Conservation (phyloP, 1,140 invertebrate genomes). For the Listronotus bonariensis region DNA sequence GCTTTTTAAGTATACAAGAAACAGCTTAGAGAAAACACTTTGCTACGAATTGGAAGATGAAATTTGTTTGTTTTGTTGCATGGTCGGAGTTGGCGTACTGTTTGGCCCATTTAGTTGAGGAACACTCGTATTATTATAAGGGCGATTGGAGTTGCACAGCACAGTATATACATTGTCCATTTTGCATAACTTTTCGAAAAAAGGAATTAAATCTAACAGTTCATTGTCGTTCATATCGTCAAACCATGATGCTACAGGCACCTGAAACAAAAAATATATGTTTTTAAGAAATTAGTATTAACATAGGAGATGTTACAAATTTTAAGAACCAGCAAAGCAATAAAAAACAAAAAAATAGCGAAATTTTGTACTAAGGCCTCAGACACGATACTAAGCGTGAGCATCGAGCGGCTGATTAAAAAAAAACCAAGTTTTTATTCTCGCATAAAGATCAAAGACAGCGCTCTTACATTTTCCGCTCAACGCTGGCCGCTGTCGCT, state of each 20-base stretch:
- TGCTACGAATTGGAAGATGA: slow-evolving; percentile 37
- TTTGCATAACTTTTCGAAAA: slow-evolving; percentile 93
- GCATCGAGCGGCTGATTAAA: too few species aligned
- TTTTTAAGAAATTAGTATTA: too few species aligned
- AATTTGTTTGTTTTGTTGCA: slow-evolving; percentile 30
- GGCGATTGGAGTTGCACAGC: slow-evolving; percentile 86
- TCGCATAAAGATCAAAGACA: too few species aligned
- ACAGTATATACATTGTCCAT: slow-evolving; percentile 93
- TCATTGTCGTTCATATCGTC: slow-evolving; percentile 96
- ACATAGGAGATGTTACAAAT: too few species aligned
- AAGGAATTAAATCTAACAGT: slow-evolving; percentile 91
- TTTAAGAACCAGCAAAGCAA: too few species aligned
- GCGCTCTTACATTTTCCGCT: too few species aligned
- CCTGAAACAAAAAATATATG: slow-evolving; percentile 62
- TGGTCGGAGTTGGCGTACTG: slow-evolving; percentile 11
- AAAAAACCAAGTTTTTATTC: too few species aligned
- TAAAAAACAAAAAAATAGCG: too few species aligned
- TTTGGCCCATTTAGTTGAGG: slow-evolving; percentile 44
- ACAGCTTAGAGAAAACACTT: neutral
- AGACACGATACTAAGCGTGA: too few species aligned
- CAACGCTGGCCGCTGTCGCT: too few species aligned
- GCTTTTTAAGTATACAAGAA: neutral
- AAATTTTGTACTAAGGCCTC: too few species aligned
- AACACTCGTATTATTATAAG: slow-evolving; percentile 63
- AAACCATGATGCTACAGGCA: slow-evolving; percentile 97